Conservation (phyloP, 2,113 vertebrate genomes). For the Theristicus caerulescens region DNA sequence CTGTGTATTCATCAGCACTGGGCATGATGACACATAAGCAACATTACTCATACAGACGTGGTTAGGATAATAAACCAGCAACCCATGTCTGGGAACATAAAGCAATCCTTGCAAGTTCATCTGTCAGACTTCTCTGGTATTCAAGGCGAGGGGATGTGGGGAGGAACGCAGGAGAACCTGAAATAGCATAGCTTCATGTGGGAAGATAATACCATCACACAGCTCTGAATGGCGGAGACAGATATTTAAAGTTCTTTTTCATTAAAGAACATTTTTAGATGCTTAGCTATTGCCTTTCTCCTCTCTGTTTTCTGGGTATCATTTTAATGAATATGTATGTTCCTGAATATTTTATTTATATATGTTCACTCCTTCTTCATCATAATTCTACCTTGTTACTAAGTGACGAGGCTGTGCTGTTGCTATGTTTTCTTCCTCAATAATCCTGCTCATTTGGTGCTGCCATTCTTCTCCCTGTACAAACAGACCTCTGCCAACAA, state of each 20-base stretch:
- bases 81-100: conserved; percentile 23
- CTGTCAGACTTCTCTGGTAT: conserved; percentile 50
- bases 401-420: conserved; percentile 30
- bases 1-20: conserved; percentile 38
- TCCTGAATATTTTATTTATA: conserved; percentile 39
- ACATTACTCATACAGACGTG: neutral
- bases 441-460: neutral
- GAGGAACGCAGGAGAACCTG: conserved; percentile 6
- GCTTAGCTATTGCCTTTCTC: neutral
- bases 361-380: conserved; percentile 10
- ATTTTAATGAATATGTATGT: conserved; percentile 48
- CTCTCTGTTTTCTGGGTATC: neutral
- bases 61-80: conserved; percentile 38
- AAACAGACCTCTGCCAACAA: neutral
- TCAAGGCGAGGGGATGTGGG: neutral
- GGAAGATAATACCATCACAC: conserved; percentile 38
- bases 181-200: conserved; percentile 31
- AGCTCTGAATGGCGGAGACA: conserved; percentile 11
- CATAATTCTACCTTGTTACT: conserved; percentile 29
- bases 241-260: conserved; percentile 40
- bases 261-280: neutral
- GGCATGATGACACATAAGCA: neutral
- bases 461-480: neutral
- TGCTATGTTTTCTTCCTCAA: neutral
- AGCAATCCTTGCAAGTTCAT: conserved; percentile 33